These are phyloP conservation scores for Ips typographus DNA, from an alignment of 1,140 invertebrate species.

Conservation along the genomic window DNA sequence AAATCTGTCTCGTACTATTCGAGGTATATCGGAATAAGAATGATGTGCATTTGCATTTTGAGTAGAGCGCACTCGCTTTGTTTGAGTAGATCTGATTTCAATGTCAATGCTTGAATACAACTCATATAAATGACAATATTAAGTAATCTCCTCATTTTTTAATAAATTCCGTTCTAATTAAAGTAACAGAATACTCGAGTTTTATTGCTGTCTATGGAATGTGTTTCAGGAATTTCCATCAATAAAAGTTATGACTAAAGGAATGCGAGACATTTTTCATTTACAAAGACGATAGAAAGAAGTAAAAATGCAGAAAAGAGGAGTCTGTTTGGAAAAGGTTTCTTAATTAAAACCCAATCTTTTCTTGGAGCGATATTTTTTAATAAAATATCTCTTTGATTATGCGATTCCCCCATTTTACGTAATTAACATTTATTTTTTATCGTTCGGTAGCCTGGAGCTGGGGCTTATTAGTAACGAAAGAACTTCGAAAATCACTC, in stretches of 20 bases:
- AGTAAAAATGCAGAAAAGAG: constrained; percentile 17
- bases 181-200: constrained; percentile 15
- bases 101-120: too few species aligned
- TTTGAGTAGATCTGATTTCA: not conserved
- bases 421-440: too few species aligned
- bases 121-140: too few species aligned
- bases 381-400: constrained; percentile 6
- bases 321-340: constrained; percentile 1
- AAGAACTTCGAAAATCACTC: too few species aligned
- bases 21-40: constrained; percentile 19
- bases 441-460: too few species aligned
- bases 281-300: constrained; percentile 11
- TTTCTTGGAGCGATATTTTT: not conserved
- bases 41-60: constrained; percentile 13
- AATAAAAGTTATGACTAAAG: constrained; percentile 23
- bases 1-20: constrained; percentile 17
- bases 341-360: constrained; percentile 17
- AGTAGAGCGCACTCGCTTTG: not conserved
- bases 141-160: not conserved
- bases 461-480: too few species aligned
- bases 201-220: constrained; percentile 18
- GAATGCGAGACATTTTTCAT: constrained; percentile 23
- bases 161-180: constrained; percentile 6
- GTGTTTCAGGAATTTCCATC: constrained; percentile 21
- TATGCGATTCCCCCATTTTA: not conserved